Conservation (phyloP, 2,888 invertebrate genomes). For the Tinea semifulvella region DNA sequence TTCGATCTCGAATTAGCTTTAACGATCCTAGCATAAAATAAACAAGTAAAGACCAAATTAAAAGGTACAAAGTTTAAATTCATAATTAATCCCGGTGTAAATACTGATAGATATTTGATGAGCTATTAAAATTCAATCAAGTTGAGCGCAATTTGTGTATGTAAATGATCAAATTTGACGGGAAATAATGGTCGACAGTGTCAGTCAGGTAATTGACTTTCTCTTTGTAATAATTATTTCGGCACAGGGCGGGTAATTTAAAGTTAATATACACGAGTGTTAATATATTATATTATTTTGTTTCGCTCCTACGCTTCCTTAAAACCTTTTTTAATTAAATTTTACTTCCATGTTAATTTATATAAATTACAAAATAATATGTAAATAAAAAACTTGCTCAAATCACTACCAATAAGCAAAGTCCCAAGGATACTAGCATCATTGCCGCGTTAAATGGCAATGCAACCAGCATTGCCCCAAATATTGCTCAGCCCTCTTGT, state of each 20-base stretch:
- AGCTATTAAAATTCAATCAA: constrained; percentile 10
- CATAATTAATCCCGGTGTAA: background rate
- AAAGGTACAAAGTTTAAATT: constrained; percentile 1
- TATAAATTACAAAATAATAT: too few relatives aligned
- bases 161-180: constrained; percentile 11
- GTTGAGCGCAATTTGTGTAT: constrained; percentile 9
- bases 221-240: constrained; percentile 12
- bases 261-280: background rate
- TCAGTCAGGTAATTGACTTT: constrained; percentile 12
- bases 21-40: too few relatives aligned
- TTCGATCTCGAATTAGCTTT: too few relatives aligned
- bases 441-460: too few relatives aligned
- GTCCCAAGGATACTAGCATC: too few relatives aligned
- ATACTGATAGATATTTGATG: background rate
- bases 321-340: background rate
- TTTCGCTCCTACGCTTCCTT: background rate
- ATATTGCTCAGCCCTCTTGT: too few relatives aligned
- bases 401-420: too few relatives aligned
- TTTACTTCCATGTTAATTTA: background rate
- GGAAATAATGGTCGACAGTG: constrained; percentile 9
- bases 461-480: too few relatives aligned
- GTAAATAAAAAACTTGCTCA: too few relatives aligned
- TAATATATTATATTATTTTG: constrained; percentile 6
- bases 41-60: too few relatives aligned
- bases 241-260: constrained; percentile 5